phyloP scores from a whole-genome alignment of 2,888 invertebrate genomes.

The Caradrina clavipalpis region DNA sequence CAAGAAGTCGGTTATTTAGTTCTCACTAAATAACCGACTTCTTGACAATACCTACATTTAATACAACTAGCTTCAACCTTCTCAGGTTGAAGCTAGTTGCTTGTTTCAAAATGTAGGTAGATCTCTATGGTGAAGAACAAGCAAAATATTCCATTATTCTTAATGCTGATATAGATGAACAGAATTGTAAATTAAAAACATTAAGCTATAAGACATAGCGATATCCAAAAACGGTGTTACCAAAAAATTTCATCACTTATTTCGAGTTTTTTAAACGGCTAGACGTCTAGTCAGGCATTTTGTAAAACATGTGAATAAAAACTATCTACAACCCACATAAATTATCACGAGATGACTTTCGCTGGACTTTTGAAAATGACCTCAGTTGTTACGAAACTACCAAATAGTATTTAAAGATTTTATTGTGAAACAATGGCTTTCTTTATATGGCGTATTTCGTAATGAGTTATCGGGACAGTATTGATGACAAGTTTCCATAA shows the following conservation, averaged over 20 bases:
- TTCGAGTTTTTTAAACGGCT: not conserved
- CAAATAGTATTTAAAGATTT: slow-evolving; percentile 26
- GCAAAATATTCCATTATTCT: no score
- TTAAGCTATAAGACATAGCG: no score
- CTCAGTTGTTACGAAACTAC: slow-evolving; percentile 28
- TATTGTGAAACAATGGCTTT: slow-evolving; percentile 34
- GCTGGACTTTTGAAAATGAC: slow-evolving; percentile 8
- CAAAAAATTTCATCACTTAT: not conserved
- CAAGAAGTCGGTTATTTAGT: no score
- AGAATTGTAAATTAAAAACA: no score
- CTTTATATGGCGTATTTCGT: slow-evolving; percentile 29
- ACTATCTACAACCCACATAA: not conserved
- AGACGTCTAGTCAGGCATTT: slow-evolving; percentile 1
- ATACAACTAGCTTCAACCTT: no score
- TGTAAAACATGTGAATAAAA: slow-evolving; percentile 2
- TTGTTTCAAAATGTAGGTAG: no score
- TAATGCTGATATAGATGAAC: no score
- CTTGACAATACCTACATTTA: no score
- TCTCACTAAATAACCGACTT: no score
- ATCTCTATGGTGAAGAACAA: no score
- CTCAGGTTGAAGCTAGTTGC: no score
- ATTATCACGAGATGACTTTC: slow-evolving; percentile 2
- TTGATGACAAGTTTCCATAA: slow-evolving; percentile 32
- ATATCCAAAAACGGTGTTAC: no score
- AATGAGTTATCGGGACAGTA: slow-evolving; percentile 15